phyloP scores from a whole-genome alignment of 2,113 vertebrate genomes.

The Vulpes lagopus region DNA sequence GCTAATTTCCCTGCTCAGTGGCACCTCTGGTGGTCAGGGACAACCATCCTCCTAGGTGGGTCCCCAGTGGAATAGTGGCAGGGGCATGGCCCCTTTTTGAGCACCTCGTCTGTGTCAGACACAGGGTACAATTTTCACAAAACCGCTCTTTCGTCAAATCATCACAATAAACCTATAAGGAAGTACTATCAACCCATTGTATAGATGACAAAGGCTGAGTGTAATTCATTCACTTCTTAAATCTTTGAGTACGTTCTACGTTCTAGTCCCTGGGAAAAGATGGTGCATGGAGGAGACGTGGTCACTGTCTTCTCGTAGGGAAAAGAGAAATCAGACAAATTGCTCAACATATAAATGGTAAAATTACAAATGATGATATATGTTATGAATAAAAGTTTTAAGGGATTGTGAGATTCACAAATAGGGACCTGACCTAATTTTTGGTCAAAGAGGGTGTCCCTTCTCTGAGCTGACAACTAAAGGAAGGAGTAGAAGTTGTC shows the following conservation, averaged over 20 bases:
- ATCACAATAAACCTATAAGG: not conserved
- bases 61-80: not conserved
- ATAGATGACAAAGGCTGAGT: not conserved
- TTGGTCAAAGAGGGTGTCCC: not conserved
- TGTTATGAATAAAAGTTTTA: not conserved
- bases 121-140: not conserved
- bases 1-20: not conserved
- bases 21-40: not conserved
- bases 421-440: not conserved
- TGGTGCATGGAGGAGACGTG: not conserved
- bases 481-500: not conserved
- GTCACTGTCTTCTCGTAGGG: not conserved
- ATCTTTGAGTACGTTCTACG: not conserved
- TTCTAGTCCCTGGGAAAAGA: slow-evolving; percentile 4
- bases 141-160: not conserved
- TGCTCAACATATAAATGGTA: not conserved
- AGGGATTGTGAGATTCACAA: not conserved
- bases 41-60: not conserved
- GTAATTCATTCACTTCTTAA: slow-evolving; percentile 6
- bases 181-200: not conserved
- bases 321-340: not conserved
- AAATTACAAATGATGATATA: not conserved
- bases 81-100: not conserved
- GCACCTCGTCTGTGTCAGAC: slow-evolving; percentile 35
- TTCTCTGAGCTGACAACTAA: not conserved